phyloP scores from a whole-genome alignment of 2,113 vertebrate genomes.

The crab-eating macaque (Macaca fascicularis) region T2T-MFA8v1.1 NC_088395.1:125530501-125531000 shows the following conservation, averaged over 20 bases:
- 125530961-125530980: neutral
- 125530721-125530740: neutral
- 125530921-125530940: neutral
- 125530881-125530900: neutral
- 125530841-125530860: neutral
- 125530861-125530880: neutral
- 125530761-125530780: neutral
- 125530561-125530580: neutral
- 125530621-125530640: neutral
- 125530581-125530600: neutral
- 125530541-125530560: neutral
- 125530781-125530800: neutral
- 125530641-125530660: neutral
- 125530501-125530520: slow-evolving; percentile 7
- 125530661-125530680: neutral
- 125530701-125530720: neutral
- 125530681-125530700: neutral
- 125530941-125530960: neutral
- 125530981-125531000: no score
- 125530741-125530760: neutral
- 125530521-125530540: neutral
- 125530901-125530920: neutral
- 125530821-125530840: neutral
- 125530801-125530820: neutral
- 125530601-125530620: neutral